These are phyloP conservation scores for Papilio gigon DNA, from an alignment of 2,888 invertebrate genomes.

Conservation along the genomic window DNA sequence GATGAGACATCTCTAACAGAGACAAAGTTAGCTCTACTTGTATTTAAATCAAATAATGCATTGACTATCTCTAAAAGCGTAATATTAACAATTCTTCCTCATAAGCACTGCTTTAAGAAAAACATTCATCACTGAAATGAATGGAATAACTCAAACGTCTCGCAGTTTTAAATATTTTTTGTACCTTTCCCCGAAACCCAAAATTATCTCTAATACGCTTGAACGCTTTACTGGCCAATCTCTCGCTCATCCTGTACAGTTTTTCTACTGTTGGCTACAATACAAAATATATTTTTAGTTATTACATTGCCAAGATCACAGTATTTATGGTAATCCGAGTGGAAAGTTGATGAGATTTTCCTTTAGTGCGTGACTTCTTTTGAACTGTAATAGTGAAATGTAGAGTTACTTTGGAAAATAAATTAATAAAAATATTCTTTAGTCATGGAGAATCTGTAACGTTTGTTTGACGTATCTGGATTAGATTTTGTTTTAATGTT, in stretches of 20 bases:
- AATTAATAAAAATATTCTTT: neutral
- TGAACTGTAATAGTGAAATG: slow-evolving; percentile 21
- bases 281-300: slow-evolving; percentile 40
- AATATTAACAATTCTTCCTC: slow-evolving; percentile 68
- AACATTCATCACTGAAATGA: slow-evolving; percentile 69
- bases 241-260: slow-evolving; percentile 44
- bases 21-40: too few species aligned
- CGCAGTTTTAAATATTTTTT: slow-evolving; percentile 48
- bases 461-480: neutral
- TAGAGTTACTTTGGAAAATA: neutral
- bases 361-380: slow-evolving; percentile 13
- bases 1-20: neutral
- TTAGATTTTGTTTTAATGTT: neutral
- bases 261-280: slow-evolving; percentile 40
- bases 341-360: slow-evolving; percentile 19
- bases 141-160: slow-evolving; percentile 64
- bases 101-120: slow-evolving; percentile 68
- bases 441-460: neutral
- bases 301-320: slow-evolving; percentile 33
- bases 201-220: slow-evolving; percentile 55
- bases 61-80: slow-evolving; percentile 59
- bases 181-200: slow-evolving; percentile 53
- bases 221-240: slow-evolving; percentile 45
- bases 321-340: slow-evolving; percentile 32
- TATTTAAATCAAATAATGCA: too few species aligned